Evolutionary conservation across 2,888 invertebrate genomes (phyloP), one percentile per base, ranked within the genome.

Genomic region (Dryocosmus kuriphilus): DNA sequence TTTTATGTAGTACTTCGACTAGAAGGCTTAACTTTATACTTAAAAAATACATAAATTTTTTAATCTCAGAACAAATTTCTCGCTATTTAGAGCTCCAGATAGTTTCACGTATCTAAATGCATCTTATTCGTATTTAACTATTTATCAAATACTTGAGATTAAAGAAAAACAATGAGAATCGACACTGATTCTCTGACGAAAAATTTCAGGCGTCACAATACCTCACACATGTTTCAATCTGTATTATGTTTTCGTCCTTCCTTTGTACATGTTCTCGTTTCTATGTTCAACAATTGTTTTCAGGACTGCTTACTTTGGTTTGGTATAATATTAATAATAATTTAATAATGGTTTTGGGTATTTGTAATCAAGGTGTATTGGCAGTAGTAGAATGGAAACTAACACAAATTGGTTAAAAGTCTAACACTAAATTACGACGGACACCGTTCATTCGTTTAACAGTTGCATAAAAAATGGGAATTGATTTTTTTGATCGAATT

Each of bases 141-240:
- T 46, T 67, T 46, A 22, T 27, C 8, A 7, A 38, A 67, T 67
- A 4, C 27, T 67, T 41, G 27, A 46, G 65, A 67, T 41, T 67
- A 16, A 19, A 2, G n/a, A 51, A 30, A 11, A 27, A 24, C 16
- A n/a, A 46, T 3, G 61, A 24, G 35, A 19, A 65, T 65, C 8
- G 67, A 24, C 16, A 30, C 51, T 65, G 11, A 78, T 63, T 63
- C 9, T 27, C 1, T 9, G 9, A 14, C 24, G 14, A 14, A 71
- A 16, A 46, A 51, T 24, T 51, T 71, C 19, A 76, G 62, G 75
- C 75, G 80, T 80, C 79, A 73, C 75, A 80, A 79, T 80, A 79
- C 77, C 76, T 80, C 80, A 80, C 78, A n/a, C 63, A 79, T 80
- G 55, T 75, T 75, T 32, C 75, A 60, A 75, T 30, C 51, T 35